phyloP scores from a whole-genome alignment of 64 coral and sea anemone species.

The Hydrozoanthus tunicans region DNA sequence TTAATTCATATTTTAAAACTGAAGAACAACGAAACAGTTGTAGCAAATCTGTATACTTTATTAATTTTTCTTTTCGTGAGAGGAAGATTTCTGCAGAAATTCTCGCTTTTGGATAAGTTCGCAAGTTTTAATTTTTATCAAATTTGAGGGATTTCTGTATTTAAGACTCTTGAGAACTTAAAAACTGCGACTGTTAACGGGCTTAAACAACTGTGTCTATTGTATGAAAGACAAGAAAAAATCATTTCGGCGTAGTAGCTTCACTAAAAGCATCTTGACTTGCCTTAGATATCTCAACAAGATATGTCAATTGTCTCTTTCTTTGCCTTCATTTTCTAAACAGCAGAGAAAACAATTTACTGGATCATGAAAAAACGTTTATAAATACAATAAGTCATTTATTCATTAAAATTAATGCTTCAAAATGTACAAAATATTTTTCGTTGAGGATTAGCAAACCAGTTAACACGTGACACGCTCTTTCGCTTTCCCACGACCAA shows the following conservation, averaged over 20 bases:
- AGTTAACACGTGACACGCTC: neutral
- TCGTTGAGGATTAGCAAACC: conserved; percentile 12
- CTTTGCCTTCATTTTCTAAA: conserved; percentile 1
- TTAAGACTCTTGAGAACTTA: too few relatives aligned
- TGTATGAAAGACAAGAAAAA: neutral
- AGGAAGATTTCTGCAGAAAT: too few relatives aligned
- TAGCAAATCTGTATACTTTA: too few relatives aligned
- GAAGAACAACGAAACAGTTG: too few relatives aligned
- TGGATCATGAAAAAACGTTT: conserved; percentile 41
- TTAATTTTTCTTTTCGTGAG: too few relatives aligned
- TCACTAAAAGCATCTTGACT: conserved; percentile 6
- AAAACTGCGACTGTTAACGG: neutral
- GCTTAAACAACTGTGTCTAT: neutral
- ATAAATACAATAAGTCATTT: conserved; percentile 18
- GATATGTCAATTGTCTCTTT: neutral
- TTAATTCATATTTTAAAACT: too few relatives aligned
- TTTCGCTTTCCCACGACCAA: conserved; percentile 25
- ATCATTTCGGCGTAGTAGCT: neutral
- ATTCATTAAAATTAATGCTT: conserved; percentile 41
- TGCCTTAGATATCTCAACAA: neutral
- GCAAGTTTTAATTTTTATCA: too few relatives aligned
- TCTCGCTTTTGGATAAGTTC: too few relatives aligned
- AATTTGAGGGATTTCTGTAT: too few relatives aligned
- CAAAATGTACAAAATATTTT: conserved; percentile 5
- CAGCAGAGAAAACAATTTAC: conserved; percentile 40